Percentiles rank a stretch among this genome's conserved stretches.
These are phyloP conservation scores for Julus scandinavius DNA, from an alignment of 2,888 invertebrate species.

Conservation along the genomic window DNA sequence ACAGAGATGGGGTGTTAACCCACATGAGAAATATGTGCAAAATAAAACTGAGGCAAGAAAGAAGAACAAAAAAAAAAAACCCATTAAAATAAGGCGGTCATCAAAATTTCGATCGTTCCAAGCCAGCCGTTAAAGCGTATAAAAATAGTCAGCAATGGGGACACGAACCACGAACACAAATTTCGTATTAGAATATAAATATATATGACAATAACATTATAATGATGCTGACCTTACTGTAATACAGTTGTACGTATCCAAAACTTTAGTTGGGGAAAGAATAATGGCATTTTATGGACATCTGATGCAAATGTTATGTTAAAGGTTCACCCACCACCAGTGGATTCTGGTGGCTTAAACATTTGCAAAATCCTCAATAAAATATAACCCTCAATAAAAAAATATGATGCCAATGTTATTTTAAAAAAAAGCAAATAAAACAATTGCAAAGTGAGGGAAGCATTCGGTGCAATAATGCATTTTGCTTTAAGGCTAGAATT, in stretches of 20 bases:
- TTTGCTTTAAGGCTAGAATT: no score
- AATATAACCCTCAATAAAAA: no score
- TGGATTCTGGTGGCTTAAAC: no score
- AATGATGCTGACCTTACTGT: neutral
- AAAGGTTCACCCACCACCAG: no score
- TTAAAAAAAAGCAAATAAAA: no score
- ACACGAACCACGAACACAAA: neutral
- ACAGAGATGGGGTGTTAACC: neutral
- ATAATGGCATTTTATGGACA: neutral
- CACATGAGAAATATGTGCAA: neutral
- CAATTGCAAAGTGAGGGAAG: no score
- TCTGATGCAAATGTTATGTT: no score
- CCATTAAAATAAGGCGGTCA: neutral
- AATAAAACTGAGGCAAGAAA: neutral
- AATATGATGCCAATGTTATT: no score
- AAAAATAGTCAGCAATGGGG: neutral
- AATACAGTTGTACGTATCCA: no score
- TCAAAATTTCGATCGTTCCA: neutral
- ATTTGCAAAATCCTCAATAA: no score
- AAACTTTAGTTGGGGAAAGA: neutral
- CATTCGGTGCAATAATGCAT: no score
- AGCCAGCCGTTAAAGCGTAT: neutral
- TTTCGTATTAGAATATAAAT: neutral
- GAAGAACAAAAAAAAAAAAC: neutral
- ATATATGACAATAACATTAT: neutral